Conservation (phyloP, 1,140 invertebrate species). For the Lepeophtheirus salmonis region DNA sequence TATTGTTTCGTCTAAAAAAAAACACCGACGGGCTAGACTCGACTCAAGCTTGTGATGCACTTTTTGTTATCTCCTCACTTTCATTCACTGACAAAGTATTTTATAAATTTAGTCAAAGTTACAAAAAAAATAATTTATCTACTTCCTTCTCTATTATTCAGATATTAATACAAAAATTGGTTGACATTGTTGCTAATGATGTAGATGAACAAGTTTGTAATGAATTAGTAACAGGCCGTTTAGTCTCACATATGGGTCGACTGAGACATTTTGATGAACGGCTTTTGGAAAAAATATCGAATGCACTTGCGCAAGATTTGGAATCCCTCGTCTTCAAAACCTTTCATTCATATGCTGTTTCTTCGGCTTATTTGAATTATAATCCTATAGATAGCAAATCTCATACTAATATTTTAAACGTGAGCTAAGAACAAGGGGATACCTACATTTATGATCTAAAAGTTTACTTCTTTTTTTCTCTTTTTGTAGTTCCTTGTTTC, state of each 20-base stretch:
- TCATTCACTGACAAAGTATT: neutral
- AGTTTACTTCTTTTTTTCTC: neutral
- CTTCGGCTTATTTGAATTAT: neutral
- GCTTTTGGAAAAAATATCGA: neutral
- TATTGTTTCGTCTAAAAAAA: neutral
- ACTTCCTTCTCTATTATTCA: neutral
- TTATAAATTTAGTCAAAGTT: neutral
- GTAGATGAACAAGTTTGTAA: neutral
- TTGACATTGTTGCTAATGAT: neutral
- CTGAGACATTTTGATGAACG: neutral
- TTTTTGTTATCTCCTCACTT: neutral
- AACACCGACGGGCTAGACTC: neutral
- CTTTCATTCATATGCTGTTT: neutral
- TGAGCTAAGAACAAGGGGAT: too few relatives aligned
- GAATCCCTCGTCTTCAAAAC: neutral
- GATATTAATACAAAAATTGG: neutral
- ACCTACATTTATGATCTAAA: too few relatives aligned
- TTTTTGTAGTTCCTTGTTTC: neutral
- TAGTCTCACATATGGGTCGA: neutral
- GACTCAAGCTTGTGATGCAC: neutral
- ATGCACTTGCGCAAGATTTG: neutral
- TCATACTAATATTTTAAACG: neutral
- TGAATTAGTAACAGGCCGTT: neutral
- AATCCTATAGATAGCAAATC: neutral
- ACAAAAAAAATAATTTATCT: too few relatives aligned